A percentile compares a stretch with the other conserved stretches of the same genome.
phyloP scores from a whole-genome alignment of 2,797 vertebrate species.

The Coregonus suidteri region DNA sequence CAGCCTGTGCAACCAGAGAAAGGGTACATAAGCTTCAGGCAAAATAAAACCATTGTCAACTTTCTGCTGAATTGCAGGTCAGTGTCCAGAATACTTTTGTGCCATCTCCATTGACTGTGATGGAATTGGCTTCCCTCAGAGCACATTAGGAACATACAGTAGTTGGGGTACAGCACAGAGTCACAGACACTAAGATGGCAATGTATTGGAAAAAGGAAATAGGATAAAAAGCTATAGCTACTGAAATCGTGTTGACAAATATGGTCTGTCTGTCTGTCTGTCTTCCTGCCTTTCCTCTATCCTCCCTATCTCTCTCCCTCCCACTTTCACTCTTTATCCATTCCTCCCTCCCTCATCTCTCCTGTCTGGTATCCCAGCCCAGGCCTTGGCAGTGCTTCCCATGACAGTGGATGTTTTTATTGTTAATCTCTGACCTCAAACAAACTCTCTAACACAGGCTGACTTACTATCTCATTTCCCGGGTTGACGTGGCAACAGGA shows the following conservation, averaged over 20 bases:
- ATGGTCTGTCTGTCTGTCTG: background rate
- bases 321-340: background rate
- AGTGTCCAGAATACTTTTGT: conserved; percentile 25
- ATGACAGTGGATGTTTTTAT: conserved; percentile 1
- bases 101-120: conserved; percentile 8
- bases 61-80: conserved; percentile 54
- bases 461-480: conserved; percentile 48
- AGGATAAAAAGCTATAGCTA: background rate
- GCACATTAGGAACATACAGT: background rate
- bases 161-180: background rate
- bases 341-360: background rate
- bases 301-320: background rate
- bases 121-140: conserved; percentile 32
- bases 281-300: background rate
- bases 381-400: background rate
- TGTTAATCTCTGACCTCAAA: background rate
- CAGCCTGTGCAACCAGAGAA: conserved; percentile 20
- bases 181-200: background rate
- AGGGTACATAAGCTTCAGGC: conserved; percentile 34
- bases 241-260: background rate
- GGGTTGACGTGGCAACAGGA: conserved; percentile 15
- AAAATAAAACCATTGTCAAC: conserved; percentile 45
- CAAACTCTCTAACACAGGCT: background rate
- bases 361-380: no score
- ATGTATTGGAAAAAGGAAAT: background rate